Evolutionary conservation across 2,113 vertebrate genomes (phyloP).

Genomic region (Oreocharis arfaki): DNA sequence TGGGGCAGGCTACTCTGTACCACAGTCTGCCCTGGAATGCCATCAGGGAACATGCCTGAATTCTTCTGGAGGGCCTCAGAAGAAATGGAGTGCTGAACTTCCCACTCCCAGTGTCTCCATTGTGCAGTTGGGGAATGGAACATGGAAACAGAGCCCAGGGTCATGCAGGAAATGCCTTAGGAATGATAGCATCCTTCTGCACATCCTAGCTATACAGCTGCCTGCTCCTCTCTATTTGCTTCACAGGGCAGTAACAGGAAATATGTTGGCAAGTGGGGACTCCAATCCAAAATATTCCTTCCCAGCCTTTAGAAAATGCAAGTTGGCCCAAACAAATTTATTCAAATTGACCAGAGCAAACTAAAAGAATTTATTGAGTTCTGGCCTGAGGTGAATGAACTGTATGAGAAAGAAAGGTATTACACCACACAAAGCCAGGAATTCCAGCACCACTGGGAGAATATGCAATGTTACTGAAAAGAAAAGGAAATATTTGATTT

Average conservation of each 20-base stretch:
- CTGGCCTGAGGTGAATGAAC: background rate
- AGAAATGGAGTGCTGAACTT: background rate
- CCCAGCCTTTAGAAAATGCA: background rate
- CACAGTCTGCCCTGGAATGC: background rate
- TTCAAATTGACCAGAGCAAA: background rate
- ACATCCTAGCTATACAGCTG: background rate
- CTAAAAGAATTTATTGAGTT: background rate
- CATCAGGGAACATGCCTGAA: rapidly evolving
- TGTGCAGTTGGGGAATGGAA: background rate
- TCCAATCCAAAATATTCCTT: background rate
- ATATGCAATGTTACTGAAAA: background rate
- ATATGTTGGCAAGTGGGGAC: background rate
- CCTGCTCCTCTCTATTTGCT: background rate
- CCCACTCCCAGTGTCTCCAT: background rate
- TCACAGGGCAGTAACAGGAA: background rate
- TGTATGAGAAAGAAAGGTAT: background rate
- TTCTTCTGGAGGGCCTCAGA: background rate
- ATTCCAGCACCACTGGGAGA: background rate
- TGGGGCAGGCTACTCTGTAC: background rate
- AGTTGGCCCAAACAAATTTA: background rate
- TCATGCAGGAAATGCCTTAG: background rate
- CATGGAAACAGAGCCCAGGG: background rate
- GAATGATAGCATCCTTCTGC: background rate
- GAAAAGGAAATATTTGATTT: background rate
- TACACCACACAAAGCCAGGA: background rate